Conservation (phyloP, 2,113 vertebrate genomes). For the Oreochromis spilurus region DNA sequence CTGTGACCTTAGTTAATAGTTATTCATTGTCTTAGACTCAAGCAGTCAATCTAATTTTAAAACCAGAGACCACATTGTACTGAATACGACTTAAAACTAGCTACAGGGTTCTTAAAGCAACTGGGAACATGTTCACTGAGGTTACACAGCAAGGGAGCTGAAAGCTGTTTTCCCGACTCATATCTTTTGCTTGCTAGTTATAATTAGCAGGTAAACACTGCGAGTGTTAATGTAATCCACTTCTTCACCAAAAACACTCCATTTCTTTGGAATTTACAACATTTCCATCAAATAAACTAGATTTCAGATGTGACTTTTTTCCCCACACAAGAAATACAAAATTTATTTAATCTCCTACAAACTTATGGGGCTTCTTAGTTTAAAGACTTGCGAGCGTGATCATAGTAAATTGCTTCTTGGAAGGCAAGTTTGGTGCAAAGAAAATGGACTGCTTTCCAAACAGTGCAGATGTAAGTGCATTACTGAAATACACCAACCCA, state of each 20-base stretch:
- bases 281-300: neutral
- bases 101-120: neutral
- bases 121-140: neutral
- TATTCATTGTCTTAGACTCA: neutral
- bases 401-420: neutral
- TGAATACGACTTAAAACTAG: neutral
- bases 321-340: neutral
- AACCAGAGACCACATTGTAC: neutral
- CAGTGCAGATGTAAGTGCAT: constrained; percentile 2
- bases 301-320: neutral
- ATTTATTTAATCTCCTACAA: neutral
- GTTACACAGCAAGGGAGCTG: neutral
- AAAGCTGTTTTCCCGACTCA: neutral
- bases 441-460: neutral
- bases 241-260: neutral
- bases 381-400: neutral
- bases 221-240: neutral
- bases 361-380: neutral
- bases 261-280: neutral
- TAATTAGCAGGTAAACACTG: neutral
- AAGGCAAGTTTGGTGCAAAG: neutral
- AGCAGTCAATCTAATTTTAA: neutral
- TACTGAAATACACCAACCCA: neutral
- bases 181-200: neutral
- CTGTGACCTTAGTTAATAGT: neutral